Base-by-base conservation (phyloP, 1,140 invertebrate species). In the Drosophila parvula region DNA sequence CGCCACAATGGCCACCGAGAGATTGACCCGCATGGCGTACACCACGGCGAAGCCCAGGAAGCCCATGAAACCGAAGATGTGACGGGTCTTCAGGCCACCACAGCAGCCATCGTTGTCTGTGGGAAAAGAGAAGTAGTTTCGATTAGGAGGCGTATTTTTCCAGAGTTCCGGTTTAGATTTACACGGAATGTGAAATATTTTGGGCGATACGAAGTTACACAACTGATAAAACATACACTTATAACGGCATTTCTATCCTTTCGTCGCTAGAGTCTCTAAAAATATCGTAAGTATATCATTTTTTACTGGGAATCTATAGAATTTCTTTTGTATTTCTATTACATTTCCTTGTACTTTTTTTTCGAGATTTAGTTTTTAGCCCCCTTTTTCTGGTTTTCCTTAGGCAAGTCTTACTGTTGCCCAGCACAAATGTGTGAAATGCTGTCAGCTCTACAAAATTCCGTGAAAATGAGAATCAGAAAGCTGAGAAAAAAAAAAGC, bases 1-100 rank as follows among this genome's bases (percentile, higher is more conserved):
- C 6, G 97, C 97, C 11, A 99, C 97, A 90, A 98, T 98, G 7
- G 97, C 98, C 11, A 99, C 96, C 5, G 97, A 98, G 28, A 99
- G 93, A 92, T 98, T 98, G 0, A 98, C 97, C 69, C 98, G 93
- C 95, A 98, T 96, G 0, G 97, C 96, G 92, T 98, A 98, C 2
- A 98, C 96, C 79, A 97, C 95, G 22, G 96, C 95, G 85, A 98
- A 95, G 53, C 96, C 95, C 70, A 96, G 91, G 93, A 98, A 95
- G 74, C 96, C 95, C 91, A 98, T 93, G 45, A 97, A 94, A 0
- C 96, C 96, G 41, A 98, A 93, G 0, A 96, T 94, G 80, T 96
- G 94, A 22, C 97, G 94, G 50, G 95, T 93, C 93, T 96, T 96
- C 63, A 78, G 14, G 30, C 27, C 16, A 10, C 60, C 16, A 11